These are phyloP conservation scores for Diorhabda elongata DNA, from an alignment of 1,140 invertebrate genomes.

Conservation along the genomic window DNA sequence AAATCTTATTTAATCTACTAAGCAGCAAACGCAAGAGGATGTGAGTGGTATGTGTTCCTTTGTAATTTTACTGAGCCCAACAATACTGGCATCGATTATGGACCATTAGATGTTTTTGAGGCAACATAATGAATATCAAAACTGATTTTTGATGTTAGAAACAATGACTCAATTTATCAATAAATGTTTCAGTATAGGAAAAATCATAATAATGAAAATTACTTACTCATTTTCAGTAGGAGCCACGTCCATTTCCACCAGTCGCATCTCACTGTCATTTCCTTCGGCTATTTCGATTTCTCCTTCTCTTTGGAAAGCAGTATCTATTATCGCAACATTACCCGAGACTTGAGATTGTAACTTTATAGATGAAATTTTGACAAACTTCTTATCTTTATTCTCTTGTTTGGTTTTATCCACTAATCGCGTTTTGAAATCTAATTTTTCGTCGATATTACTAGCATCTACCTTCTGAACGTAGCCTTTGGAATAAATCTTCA, in stretches of 20 bases:
- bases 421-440: slow-evolving; percentile 51
- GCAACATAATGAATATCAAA: too few relatives aligned
- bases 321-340: slow-evolving; percentile 34
- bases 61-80: too few relatives aligned
- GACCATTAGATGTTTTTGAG: too few relatives aligned
- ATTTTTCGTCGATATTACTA: slow-evolving; percentile 47
- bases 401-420: slow-evolving; percentile 32
- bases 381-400: slow-evolving; percentile 31
- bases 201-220: neutral
- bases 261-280: slow-evolving; percentile 36
- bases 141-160: too few relatives aligned
- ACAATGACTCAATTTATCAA: too few relatives aligned
- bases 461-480: slow-evolving; percentile 24
- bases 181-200: too few relatives aligned
- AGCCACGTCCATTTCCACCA: slow-evolving; percentile 52
- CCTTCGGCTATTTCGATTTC: slow-evolving; percentile 23
- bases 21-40: too few relatives aligned
- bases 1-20: too few relatives aligned
- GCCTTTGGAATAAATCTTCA: slow-evolving; percentile 17
- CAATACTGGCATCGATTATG: too few relatives aligned
- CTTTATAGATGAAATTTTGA: slow-evolving; percentile 40
- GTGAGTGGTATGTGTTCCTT: too few relatives aligned
- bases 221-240: slow-evolving; percentile 54
- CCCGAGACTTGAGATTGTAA: slow-evolving; percentile 37
- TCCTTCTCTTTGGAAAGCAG: slow-evolving; percentile 23